These are phyloP conservation scores for Dicaeum eximium DNA, from an alignment of 2,113 vertebrate species.

Conservation along the genomic window DNA sequence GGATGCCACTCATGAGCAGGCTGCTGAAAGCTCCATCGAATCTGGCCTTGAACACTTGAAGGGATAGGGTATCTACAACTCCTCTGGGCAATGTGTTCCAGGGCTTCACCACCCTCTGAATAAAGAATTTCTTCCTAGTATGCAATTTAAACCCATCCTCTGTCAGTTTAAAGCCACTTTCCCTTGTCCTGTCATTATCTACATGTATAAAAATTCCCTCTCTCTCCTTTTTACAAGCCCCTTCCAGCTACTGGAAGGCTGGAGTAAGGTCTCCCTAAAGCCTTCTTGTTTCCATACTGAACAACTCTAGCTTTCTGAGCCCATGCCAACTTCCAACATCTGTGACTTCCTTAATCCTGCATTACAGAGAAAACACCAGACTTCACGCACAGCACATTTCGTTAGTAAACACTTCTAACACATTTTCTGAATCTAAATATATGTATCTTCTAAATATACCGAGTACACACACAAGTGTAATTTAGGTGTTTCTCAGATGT, in stretches of 20 bases:
- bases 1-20: background rate
- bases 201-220: no score
- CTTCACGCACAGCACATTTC: fast-evolving
- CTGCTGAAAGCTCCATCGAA: background rate
- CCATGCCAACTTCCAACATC: background rate
- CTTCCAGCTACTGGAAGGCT: background rate
- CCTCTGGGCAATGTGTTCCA: background rate
- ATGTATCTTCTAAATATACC: background rate
- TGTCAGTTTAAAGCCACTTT: background rate
- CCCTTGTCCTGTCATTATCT: background rate
- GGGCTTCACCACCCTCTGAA: background rate
- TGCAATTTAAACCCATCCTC: background rate
- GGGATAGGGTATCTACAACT: background rate
- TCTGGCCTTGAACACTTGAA: background rate
- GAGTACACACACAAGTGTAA: background rate
- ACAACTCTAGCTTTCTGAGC: background rate
- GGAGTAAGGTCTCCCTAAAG: background rate
- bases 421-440: background rate
- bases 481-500: background rate
- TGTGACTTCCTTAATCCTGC: background rate
- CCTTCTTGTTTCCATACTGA: background rate
- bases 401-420: background rate
- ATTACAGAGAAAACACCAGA: background rate
- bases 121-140: background rate
- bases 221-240: background rate